phyloP scores from a whole-genome alignment of 1,140 invertebrate species.

The Drosophila miranda region DNA sequence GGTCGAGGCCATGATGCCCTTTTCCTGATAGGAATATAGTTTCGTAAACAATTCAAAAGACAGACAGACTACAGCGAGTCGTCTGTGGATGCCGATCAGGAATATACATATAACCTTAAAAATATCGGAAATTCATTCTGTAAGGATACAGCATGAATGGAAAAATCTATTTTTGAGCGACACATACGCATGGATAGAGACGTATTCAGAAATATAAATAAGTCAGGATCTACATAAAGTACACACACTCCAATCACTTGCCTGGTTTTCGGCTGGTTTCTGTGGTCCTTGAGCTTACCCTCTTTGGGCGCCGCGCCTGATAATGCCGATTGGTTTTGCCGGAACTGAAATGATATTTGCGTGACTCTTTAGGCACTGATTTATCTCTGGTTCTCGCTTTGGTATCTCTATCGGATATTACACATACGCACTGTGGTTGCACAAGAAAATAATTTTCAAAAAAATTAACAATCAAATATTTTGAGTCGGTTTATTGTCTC shows the following conservation, averaged over 20 bases:
- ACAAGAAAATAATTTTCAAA: conserved; percentile 72
- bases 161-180: no score
- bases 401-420: conserved; percentile 39
- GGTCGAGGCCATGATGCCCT: not conserved
- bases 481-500: no score
- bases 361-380: conserved; percentile 2
- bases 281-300: not conserved
- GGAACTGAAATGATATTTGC: conserved; percentile 18
- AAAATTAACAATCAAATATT: conserved; percentile 28
- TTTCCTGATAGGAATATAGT: conserved; percentile 10
- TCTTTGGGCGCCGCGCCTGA: not conserved
- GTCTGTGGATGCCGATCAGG: not conserved
- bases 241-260: conserved; percentile 44
- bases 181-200: no score
- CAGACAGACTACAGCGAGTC: not conserved
- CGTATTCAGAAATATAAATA: no score
- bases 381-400: conserved; percentile 9
- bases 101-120: not conserved
- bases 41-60: not conserved
- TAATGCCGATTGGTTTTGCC: conserved; percentile 6
- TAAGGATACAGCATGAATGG: no score
- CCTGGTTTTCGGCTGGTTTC: conserved; percentile 30
- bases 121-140: not conserved
- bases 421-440: conserved; percentile 68
- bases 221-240: not conserved